phyloP scores from a whole-genome alignment of 2,888 invertebrate species.

The Archips xylosteana region DNA sequence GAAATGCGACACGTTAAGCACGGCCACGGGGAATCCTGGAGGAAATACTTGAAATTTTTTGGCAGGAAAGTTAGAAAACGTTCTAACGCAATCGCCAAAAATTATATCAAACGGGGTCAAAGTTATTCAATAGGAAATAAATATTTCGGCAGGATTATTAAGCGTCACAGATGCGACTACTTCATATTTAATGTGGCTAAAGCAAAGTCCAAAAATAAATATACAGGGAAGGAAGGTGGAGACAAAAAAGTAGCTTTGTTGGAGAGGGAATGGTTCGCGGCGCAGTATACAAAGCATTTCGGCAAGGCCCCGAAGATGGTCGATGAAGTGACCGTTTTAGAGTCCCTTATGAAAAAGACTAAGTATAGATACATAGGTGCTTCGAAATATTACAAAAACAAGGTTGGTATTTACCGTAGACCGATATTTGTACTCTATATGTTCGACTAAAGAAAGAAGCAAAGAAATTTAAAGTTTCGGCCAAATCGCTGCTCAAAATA shows the following conservation, averaged over 20 bases:
- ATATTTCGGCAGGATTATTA: not conserved
- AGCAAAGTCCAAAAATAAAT: not conserved
- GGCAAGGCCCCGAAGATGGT: not conserved
- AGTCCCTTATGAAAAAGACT: not conserved
- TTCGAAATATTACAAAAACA: not conserved
- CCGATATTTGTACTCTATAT: not conserved
- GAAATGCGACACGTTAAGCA: not conserved
- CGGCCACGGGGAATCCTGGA: not conserved
- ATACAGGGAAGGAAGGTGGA: not conserved
- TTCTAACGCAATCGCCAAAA: not conserved
- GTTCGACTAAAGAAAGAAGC: too few relatives aligned
- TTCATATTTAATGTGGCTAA: not conserved
- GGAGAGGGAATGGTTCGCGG: not conserved
- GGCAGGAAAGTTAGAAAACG: not conserved
- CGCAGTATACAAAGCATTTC: not conserved
- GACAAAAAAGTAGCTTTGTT: not conserved
- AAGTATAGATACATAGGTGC: not conserved
- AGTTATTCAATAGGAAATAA: not conserved
- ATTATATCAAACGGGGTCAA: not conserved
- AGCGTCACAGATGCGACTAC: not conserved
- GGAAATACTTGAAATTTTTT: not conserved
- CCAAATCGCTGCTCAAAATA: too few relatives aligned
- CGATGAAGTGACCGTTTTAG: not conserved
- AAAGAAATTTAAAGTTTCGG: too few relatives aligned
- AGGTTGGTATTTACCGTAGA: not conserved